Evolutionary conservation across 2,888 invertebrate species (phyloP).

Genomic region (Cheiracanthium punctorium): DNA sequence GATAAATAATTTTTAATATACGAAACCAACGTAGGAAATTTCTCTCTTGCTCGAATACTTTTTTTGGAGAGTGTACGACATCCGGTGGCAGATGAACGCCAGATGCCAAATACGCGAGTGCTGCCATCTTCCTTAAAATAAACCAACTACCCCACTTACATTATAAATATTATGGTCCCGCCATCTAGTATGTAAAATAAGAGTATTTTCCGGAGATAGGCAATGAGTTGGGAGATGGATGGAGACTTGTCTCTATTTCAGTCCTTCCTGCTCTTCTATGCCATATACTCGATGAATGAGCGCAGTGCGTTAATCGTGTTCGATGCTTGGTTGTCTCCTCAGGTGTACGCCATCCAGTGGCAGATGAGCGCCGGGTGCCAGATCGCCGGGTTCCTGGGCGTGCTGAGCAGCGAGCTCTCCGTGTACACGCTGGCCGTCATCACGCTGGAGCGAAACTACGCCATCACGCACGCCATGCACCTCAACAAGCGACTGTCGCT

Average conservation of each 20-base stretch:
- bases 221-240: too few relatives aligned
- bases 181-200: too few relatives aligned
- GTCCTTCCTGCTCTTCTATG: neutral
- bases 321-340: too few relatives aligned
- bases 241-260: too few relatives aligned
- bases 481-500: constrained; percentile 93
- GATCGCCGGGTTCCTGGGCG: constrained; percentile 94
- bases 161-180: too few relatives aligned
- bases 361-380: constrained; percentile 96
- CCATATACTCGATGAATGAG: neutral
- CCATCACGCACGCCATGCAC: constrained; percentile 98
- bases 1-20: too few relatives aligned
- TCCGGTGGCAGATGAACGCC: constrained; percentile 96
- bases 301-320: neutral
- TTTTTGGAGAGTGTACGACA: too few relatives aligned
- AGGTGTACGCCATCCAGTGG: constrained; percentile 96
- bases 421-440: constrained; percentile 97
- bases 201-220: too few relatives aligned
- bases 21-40: too few relatives aligned
- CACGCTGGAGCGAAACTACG: constrained; percentile 95
- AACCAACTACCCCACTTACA: too few relatives aligned
- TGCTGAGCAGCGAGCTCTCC: constrained; percentile 93
- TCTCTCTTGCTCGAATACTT: too few relatives aligned
- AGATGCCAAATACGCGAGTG: constrained; percentile 93
- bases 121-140: too few relatives aligned